These are phyloP conservation scores for Diachrysia chrysitis DNA, from an alignment of 2,888 invertebrate genomes.

Conservation along the genomic window DNA sequence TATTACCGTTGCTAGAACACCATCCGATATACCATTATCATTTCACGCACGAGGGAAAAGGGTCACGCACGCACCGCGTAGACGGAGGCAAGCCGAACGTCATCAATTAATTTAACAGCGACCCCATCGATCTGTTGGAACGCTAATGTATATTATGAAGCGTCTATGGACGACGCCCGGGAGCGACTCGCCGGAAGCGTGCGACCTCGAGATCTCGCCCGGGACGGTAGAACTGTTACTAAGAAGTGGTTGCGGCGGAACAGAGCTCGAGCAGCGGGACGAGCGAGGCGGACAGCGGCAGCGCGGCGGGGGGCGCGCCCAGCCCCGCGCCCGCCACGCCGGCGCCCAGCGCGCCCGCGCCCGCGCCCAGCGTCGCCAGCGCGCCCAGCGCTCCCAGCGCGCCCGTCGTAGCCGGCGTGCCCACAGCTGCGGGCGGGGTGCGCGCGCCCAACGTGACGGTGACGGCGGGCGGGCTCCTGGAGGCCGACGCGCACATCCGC, in stretches of 20 bases:
- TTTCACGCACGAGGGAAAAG: slow-evolving; percentile 22
- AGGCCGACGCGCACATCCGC: slow-evolving; percentile 94
- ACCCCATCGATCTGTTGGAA: slow-evolving; percentile 8
- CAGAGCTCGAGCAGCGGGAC: slow-evolving; percentile 72
- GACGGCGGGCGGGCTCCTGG: slow-evolving; percentile 90
- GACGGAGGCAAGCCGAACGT: slow-evolving; percentile 16
- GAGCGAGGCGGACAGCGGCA: slow-evolving; percentile 56
- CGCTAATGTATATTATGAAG: slow-evolving; percentile 7
- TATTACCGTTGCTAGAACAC: slow-evolving; percentile 40
- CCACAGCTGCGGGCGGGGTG: slow-evolving; percentile 73
- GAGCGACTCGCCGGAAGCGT: slow-evolving; percentile 41
- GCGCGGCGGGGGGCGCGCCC: slow-evolving; percentile 54
- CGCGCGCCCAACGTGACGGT: slow-evolving; percentile 92
- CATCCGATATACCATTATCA: slow-evolving; percentile 24
- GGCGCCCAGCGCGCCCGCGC: slow-evolving; percentile 48
- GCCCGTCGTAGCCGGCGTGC: slow-evolving; percentile 51
- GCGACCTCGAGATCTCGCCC: slow-evolving; percentile 40
- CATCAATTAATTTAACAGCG: slow-evolving; percentile 11
- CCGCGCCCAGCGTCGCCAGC: slow-evolving; percentile 62
- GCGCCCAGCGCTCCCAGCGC: slow-evolving; percentile 54
- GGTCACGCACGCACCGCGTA: slow-evolving; percentile 18
- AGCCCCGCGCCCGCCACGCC: slow-evolving; percentile 47
- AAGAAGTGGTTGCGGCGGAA: slow-evolving; percentile 76
- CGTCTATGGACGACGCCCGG: slow-evolving; percentile 24
- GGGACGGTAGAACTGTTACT: slow-evolving; percentile 59